Percentiles rank a stretch among this genome's conserved stretches.
Conservation (phyloP, 2,888 invertebrate genomes). For the Drosophila putrida region DNA sequence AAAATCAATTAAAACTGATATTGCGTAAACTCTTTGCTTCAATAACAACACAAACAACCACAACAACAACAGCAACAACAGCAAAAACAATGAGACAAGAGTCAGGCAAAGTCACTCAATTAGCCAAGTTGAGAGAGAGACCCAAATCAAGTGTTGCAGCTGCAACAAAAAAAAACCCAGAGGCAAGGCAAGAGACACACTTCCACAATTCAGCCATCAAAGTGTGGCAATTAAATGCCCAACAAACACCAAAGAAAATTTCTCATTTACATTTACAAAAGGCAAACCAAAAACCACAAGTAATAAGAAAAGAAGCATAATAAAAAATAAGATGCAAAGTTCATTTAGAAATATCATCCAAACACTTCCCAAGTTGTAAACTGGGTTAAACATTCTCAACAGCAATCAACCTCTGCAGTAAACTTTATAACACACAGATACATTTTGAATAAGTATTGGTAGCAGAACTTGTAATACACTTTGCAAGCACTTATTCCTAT, state of each 20-base stretch:
- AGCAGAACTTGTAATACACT: too few species aligned
- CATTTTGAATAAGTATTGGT: background rate
- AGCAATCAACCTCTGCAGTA: background rate
- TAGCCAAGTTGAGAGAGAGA: constrained; percentile 16
- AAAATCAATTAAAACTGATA: constrained; percentile 50
- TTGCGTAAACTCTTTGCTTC: constrained; percentile 50
- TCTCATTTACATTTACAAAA: constrained; percentile 2
- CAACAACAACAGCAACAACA: background rate
- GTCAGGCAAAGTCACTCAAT: constrained; percentile 15
- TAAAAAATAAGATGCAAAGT: constrained; percentile 7
- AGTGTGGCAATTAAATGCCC: constrained; percentile 2
- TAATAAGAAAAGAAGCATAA: background rate
- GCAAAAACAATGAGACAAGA: background rate
- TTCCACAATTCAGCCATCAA: background rate
- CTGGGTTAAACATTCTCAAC: constrained; percentile 3
- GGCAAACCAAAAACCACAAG: constrained; percentile 7
- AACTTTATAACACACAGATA: background rate
- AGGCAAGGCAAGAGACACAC: background rate
- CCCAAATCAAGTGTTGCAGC: constrained; percentile 19
- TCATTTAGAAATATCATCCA: constrained; percentile 6
- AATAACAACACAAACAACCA: background rate
- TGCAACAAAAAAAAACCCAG: background rate
- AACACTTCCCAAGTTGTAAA: background rate
- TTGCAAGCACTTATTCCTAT: too few species aligned
- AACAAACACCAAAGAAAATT: constrained; percentile 4